A percentile compares a stretch with the other conserved stretches of the same genome.
Conservation (phyloP, 2,113 vertebrate genomes). For the Raphicerus campestris region DNA sequence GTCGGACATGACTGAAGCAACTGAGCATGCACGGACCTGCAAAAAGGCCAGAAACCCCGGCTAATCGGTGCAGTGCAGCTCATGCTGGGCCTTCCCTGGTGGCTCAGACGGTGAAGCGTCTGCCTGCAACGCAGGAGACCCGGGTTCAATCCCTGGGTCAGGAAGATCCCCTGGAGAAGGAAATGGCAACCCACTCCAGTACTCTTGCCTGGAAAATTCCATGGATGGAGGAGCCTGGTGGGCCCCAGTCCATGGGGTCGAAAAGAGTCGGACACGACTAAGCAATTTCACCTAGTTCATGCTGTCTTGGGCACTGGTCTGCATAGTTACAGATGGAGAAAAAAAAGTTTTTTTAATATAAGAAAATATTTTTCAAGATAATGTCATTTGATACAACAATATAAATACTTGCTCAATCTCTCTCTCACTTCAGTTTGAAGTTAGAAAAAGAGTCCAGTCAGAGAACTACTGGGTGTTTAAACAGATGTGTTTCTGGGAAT, state of each 20-base stretch:
- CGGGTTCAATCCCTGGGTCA: no score
- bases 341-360: background rate
- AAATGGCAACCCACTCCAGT: no score
- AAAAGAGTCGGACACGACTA: no score
- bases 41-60: background rate
- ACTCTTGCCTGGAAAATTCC: no score
- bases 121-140: no score
- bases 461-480: background rate
- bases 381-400: background rate
- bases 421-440: background rate
- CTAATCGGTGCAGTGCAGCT: background rate
- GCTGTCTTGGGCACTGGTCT: background rate
- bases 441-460: background rate
- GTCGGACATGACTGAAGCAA: background rate
- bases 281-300: background rate
- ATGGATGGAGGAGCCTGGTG: no score
- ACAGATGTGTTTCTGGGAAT: background rate
- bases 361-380: conserved; percentile 17
- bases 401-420: background rate
- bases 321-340: background rate
- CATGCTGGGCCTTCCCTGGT: background rate
- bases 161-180: no score
- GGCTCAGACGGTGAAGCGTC: no score
- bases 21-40: background rate
- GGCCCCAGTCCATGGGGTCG: no score